A percentile compares a stretch with the other conserved stretches of the same genome.
phyloP scores from a whole-genome alignment of 2,797 vertebrate genomes.

The Phoxinus dragarum region DNA sequence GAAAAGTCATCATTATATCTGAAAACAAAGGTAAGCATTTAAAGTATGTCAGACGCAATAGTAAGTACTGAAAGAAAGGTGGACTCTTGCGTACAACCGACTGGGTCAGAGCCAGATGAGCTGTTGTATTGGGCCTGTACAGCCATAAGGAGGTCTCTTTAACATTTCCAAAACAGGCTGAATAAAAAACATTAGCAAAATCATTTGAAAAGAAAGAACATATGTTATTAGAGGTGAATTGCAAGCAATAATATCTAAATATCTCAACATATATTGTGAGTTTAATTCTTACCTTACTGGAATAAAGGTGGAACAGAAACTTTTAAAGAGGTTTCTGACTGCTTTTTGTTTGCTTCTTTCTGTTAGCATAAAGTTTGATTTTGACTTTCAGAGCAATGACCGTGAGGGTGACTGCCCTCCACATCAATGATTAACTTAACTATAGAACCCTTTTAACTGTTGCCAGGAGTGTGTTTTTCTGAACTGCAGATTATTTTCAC shows the following conservation, averaged over 20 bases:
- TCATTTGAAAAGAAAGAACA: background rate
- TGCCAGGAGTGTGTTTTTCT: background rate
- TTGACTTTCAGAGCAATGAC: constrained; percentile 64
- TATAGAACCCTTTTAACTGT: background rate
- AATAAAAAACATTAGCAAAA: constrained; percentile 7
- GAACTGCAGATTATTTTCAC: background rate
- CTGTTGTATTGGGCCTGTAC: constrained; percentile 63
- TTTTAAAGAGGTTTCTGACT: background rate
- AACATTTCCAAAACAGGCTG: constrained; percentile 61
- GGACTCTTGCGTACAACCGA: constrained; percentile 63
- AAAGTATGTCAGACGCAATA: background rate
- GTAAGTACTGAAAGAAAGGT: background rate
- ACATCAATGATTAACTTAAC: constrained; percentile 70
- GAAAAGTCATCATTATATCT: background rate
- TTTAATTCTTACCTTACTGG: constrained; percentile 31
- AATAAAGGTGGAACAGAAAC: background rate
- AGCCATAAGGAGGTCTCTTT: constrained; percentile 59
- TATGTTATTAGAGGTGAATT: constrained; percentile 7
- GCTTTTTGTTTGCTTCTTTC: constrained; percentile 2
- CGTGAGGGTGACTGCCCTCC: constrained; percentile 57
- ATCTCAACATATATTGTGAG: background rate
- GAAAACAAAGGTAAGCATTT: background rate
- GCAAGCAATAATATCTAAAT: background rate
- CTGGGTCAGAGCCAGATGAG: constrained; percentile 58
- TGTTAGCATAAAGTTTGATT: constrained; percentile 12